Percentiles rank a stretch among this genome's conserved stretches.
phyloP scores from a whole-genome alignment of 2,113 vertebrate genomes.

The Junco hyemalis region DNA sequence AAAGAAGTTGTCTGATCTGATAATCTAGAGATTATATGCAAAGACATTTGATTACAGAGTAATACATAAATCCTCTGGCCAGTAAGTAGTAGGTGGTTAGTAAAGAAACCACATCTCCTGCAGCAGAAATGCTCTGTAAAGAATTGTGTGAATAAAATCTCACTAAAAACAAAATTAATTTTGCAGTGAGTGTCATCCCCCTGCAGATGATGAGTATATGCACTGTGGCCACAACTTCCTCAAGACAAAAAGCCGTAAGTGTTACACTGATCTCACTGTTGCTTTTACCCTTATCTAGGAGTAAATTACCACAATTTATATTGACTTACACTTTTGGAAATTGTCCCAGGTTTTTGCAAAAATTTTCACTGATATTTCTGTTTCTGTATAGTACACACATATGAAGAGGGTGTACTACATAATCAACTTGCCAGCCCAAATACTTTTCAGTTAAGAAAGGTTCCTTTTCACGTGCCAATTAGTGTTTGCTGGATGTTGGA shows the following conservation, averaged over 20 bases:
- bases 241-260: not conserved
- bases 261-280: not conserved
- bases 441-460: not conserved
- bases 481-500: not conserved
- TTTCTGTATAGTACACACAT: not conserved
- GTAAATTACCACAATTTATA: not conserved
- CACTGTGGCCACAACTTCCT: not conserved
- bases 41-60: conserved; percentile 1
- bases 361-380: not conserved
- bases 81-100: not conserved
- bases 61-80: not conserved
- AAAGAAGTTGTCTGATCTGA: not conserved
- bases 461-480: not conserved
- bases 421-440: not conserved
- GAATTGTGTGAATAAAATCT: not conserved
- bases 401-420: not conserved
- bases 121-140: not conserved
- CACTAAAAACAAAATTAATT: not conserved
- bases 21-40: conserved; percentile 4
- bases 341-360: not conserved
- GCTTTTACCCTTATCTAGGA: not conserved
- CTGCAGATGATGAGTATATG: not conserved
- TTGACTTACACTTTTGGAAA: not conserved
- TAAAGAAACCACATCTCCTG: not conserved
- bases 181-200: not conserved